These are phyloP conservation scores for Corbicula japonica DNA, from an alignment of 2,888 invertebrate genomes.

Conservation along the genomic window DNA sequence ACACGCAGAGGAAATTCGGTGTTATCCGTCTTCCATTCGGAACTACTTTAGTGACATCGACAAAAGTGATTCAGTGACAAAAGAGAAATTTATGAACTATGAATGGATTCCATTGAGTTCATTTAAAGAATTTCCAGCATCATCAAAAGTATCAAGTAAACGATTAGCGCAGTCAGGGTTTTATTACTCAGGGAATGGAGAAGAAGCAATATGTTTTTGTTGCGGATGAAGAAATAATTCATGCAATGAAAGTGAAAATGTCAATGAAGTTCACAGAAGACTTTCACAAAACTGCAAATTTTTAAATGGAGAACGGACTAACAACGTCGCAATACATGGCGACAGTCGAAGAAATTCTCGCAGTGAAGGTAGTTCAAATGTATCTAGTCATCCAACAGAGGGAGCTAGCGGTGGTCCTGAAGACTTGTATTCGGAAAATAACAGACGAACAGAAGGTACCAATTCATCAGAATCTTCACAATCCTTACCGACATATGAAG, in stretches of 20 bases:
- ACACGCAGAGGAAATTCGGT: too few relatives aligned
- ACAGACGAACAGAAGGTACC: too few relatives aligned
- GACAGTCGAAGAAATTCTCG: too few relatives aligned
- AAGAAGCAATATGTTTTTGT: conserved; percentile 26
- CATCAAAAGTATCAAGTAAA: conserved; percentile 5
- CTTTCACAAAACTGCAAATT: conserved; percentile 25
- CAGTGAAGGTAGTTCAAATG: background rate
- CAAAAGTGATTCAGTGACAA: too few relatives aligned
- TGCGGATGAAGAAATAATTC: conserved; percentile 15
- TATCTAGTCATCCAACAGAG: too few relatives aligned
- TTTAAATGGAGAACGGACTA: background rate
- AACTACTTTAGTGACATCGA: background rate
- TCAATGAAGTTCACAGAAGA: conserved; percentile 9
- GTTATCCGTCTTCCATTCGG: background rate
- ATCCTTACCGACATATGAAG: too few relatives aligned
- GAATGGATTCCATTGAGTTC: conserved; percentile 21
- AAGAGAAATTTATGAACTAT: conserved; percentile 12
- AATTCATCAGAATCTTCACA: too few relatives aligned
- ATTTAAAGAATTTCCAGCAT: conserved; percentile 11
- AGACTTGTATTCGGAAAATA: background rate
- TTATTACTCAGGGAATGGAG: conserved; percentile 18
- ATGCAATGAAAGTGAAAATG: conserved; percentile 9
- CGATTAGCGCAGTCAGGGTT: conserved; percentile 23
- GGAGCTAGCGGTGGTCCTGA: conserved; percentile 3
- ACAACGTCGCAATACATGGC: conserved; percentile 17